Conservation (phyloP, 2,888 invertebrate species). For the Parochlus steinenii region DNA sequence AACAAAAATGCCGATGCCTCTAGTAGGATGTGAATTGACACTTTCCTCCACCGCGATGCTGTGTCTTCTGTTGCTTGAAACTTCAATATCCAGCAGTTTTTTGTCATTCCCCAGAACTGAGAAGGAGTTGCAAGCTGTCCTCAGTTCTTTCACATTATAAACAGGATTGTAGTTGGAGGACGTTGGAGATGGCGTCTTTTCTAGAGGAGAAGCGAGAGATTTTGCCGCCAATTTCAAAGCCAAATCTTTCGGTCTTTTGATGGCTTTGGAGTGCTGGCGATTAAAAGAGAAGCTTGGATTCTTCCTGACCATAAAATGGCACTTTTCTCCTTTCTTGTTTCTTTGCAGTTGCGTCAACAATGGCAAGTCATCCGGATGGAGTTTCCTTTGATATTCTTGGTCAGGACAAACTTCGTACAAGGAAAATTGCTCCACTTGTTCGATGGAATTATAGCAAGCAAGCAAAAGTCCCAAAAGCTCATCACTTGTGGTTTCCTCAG, state of each 20-base stretch:
- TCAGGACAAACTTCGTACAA: constrained; percentile 71
- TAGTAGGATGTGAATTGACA: constrained; percentile 29
- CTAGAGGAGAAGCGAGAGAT: no score
- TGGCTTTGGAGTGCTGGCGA: no score
- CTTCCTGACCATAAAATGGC: constrained; percentile 67
- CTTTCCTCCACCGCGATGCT: constrained; percentile 18
- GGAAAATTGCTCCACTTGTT: constrained; percentile 73
- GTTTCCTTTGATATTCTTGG: constrained; percentile 73
- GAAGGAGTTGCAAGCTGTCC: constrained; percentile 28
- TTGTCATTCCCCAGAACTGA: constrained; percentile 30
- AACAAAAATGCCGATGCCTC: constrained; percentile 29
- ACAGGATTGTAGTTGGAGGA: constrained; percentile 24
- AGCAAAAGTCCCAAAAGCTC: constrained; percentile 71
- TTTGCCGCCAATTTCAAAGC: no score
- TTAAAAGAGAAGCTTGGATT: constrained; percentile 66
- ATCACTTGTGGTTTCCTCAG: constrained; percentile 76
- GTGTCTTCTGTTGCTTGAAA: constrained; percentile 9
- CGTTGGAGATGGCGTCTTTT: not conserved
- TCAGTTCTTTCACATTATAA: constrained; percentile 30
- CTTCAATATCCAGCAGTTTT: constrained; percentile 27
- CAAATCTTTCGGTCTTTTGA: no score
- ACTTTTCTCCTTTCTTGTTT: constrained; percentile 47
- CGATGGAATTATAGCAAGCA: constrained; percentile 68
- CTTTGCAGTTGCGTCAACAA: constrained; percentile 57
- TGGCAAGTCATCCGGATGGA: constrained; percentile 75